Conservation (phyloP, 1,140 invertebrate species). For the Zaprionus capensis region DNA sequence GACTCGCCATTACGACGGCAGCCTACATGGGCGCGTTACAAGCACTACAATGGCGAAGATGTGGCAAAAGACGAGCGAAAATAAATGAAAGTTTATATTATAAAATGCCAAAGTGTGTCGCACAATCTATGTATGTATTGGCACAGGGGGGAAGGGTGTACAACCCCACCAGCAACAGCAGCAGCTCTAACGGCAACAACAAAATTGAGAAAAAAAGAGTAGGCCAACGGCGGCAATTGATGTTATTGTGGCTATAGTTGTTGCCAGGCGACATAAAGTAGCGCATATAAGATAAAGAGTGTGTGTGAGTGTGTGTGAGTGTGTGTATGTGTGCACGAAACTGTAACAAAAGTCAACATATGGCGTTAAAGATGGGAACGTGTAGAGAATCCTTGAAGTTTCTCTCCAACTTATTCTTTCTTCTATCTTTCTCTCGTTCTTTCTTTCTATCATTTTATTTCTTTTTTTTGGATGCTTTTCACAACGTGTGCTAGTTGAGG, state of each 20-base stretch:
- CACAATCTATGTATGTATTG: constrained; percentile 67
- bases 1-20: constrained; percentile 45
- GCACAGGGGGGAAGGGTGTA: constrained; percentile 29
- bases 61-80: constrained; percentile 64
- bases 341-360: constrained; percentile 78
- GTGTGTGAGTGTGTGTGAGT: constrained; percentile 24
- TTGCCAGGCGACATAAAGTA: constrained; percentile 72
- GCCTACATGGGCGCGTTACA: constrained; percentile 65
- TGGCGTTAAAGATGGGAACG: constrained; percentile 83
- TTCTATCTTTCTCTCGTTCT: constrained; percentile 2
- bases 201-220: constrained; percentile 28
- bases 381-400: constrained; percentile 75
- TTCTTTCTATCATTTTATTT: background rate
- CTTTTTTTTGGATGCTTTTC: background rate
- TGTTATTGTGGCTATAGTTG: constrained; percentile 48
- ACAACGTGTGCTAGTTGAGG: constrained; percentile 8
- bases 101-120: constrained; percentile 80
- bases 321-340: constrained; percentile 41
- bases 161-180: constrained; percentile 15
- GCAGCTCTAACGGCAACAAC: constrained; percentile 30
- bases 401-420: constrained; percentile 19
- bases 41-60: constrained; percentile 53
- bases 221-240: constrained; percentile 28
- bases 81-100: constrained; percentile 82
- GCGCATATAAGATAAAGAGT: constrained; percentile 76